Percentiles rank a stretch among this genome's conserved stretches.
These are phyloP conservation scores for Cebus imitator DNA, from an alignment of 2,113 vertebrate species.

Conservation along the genomic window DNA sequence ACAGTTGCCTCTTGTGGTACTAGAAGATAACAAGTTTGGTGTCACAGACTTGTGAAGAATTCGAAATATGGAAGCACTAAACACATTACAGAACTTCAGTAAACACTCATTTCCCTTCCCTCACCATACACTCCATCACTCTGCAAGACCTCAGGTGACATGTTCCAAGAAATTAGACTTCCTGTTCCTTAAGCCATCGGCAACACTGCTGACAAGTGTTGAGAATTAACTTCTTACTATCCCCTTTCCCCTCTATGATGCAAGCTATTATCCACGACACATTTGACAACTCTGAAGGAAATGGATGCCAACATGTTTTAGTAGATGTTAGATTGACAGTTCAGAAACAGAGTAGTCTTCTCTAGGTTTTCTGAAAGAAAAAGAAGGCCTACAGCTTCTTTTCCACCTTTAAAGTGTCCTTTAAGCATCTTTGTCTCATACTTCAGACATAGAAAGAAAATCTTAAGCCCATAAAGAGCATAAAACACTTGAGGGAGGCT, in stretches of 20 bases:
- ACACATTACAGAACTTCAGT: neutral
- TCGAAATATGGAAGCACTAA: neutral
- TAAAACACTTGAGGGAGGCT: neutral
- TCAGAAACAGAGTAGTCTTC: conserved; percentile 71
- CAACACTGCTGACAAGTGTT: conserved; percentile 52
- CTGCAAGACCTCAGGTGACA: neutral
- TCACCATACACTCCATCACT: neutral
- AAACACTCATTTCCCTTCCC: neutral
- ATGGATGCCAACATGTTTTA: conserved; percentile 73
- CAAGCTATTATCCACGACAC: conserved; percentile 73
- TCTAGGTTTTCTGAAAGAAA: conserved; percentile 65
- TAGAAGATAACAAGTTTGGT: neutral
- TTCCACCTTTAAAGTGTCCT: neutral
- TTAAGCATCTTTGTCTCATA: neutral
- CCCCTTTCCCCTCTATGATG: conserved; percentile 41
- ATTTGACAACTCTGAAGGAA: conserved; percentile 68
- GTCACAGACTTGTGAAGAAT: rapidly evolving
- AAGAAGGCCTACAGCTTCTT: conserved; percentile 46
- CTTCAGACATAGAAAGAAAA: conserved; percentile 13
- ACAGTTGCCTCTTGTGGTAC: neutral
- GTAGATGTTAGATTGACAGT: conserved; percentile 67
- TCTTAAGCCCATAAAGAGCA: neutral
- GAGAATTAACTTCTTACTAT: conserved; percentile 67
- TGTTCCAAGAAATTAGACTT: conserved; percentile 4
- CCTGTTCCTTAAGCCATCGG: conserved; percentile 3